phyloP scores from a whole-genome alignment of 1,140 invertebrate species.

The Plutomurus gul region DNA sequence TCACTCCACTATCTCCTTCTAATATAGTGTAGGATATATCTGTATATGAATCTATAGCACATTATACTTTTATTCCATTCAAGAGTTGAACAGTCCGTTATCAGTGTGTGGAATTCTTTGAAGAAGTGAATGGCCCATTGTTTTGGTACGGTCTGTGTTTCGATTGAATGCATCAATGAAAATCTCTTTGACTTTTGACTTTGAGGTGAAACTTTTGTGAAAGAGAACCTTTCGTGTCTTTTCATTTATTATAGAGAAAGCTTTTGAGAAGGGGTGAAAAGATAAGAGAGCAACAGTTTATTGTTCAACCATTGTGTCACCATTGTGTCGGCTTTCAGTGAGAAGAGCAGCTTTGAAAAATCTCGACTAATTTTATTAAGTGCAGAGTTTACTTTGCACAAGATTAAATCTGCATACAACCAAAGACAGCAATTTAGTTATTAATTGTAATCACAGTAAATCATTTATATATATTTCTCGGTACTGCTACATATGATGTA shows the following conservation, averaged over 20 bases:
- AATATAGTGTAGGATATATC: no score
- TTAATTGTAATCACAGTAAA: background rate
- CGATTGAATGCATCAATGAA: background rate
- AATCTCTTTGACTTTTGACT: conserved; percentile 15
- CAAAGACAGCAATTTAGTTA: background rate
- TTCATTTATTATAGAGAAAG: conserved; percentile 4
- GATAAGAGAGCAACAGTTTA: conserved; percentile 27
- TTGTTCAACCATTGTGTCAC: background rate
- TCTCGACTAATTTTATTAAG: background rate
- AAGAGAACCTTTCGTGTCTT: background rate
- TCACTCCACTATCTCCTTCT: no score
- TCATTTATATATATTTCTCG: no score
- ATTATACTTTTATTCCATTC: no score
- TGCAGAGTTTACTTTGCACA: background rate
- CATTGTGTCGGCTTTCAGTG: background rate
- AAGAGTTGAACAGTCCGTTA: background rate
- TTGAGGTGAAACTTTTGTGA: conserved; percentile 29
- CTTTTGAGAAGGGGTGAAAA: background rate
- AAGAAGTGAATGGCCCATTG: background rate
- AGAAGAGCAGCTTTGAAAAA: background rate
- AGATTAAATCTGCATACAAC: background rate
- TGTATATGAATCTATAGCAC: no score
- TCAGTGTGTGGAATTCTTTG: background rate
- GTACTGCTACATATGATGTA: no score
- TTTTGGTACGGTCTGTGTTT: background rate